Base-by-base conservation (phyloP, 2,888 invertebrate species). In the Tipula lateralis region DNA sequence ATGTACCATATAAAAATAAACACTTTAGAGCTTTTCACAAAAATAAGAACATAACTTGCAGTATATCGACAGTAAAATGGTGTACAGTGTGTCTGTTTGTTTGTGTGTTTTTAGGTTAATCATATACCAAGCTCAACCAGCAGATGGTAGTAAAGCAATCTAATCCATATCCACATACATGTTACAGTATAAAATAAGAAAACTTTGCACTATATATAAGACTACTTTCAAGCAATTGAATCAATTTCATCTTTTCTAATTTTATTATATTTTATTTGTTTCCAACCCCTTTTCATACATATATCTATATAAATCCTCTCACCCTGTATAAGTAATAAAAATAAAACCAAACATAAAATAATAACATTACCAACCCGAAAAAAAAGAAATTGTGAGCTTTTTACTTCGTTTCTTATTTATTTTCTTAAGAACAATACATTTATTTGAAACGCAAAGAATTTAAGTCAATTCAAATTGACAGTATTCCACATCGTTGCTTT, bases 381-480 rank as follows among this genome's bases (percentile, higher is more conserved):
- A 44, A 50, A 50, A 66, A 24, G 9, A 66, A 30, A 30, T 82
- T 82, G 29, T 30, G 29, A 29, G 32, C 82, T 82, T 82, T 82
- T 82, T 82, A 80, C 29, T 12, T 80, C 19, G 6, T 81, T 12
- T 29, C 9, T 29, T 81, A 81, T 29, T 81, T n/a, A n/a, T n/a
- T 34, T 81, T 81, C 81, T 29, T 81, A 29, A 82, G 82, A 82
- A 82, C 82, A 82, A 82, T 66, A 82, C 82, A 82, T 82, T 82
- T 82, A 82, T 82, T 82, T 82, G 82, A 82, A 82, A 82, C 82
- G 82, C 82, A 82, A 82, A 82, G 82, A 82, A 82, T 82, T 82
- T 82, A 82, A 82, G 82, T 82, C 82, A 82, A 82, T 82, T 32
- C 82, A 82, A 82, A 82, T 82, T 82, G 82, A 82, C 82, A 82